Base-by-base conservation (phyloP, 53 echinoderm and acorn worm species). In the Glandiceps talaboti region DNA sequence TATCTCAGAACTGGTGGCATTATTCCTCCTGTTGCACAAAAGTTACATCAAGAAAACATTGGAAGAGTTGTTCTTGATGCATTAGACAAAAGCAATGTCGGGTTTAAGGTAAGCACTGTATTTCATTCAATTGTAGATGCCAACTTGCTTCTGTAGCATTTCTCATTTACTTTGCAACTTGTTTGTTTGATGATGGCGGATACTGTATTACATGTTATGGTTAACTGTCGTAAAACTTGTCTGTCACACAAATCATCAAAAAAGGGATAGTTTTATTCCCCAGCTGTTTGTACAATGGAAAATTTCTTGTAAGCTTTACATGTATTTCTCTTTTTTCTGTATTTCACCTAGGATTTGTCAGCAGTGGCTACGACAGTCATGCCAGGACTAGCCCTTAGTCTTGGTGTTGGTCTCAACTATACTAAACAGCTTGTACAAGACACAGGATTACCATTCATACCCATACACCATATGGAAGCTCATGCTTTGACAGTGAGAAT, bases 1-100 rank as follows among this genome's bases (percentile, higher is more conserved):
- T n/a, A n/a, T n/a, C n/a, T n/a, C 74, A 96, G 96, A 76, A 96
- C 92, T 92, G 96, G 96, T 28, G 96, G 96, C 30, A 80, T 96
- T 26, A 96, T 96, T 33, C 96, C 96, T 0, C 1, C 86, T 14
- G 81, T 96, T 6, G 96, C 96, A 10, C 90, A 92, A 77, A 81
- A 89, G 29, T 85, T 96, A 29, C 96, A 96, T 74, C 73, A 85
- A 33, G 88, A 92, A 78, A 87, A 88, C 83, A 88, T 96, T 87
- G 88, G 92, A 80, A 77, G 81, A 25, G 92, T 92, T 28, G 90
- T 92, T 1, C 92, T 92, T 30, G 77, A 88, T 20, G 89, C 92
- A 10, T 77, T 96, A 12, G 30, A 33, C 0, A 76, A 81, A 80
- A 89, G 91, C 31, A 84, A 88, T 33, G 75, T 89, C 28, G 79